phyloP scores from a whole-genome alignment of 2,888 invertebrate genomes.

The Charanyca ferruginea region DNA sequence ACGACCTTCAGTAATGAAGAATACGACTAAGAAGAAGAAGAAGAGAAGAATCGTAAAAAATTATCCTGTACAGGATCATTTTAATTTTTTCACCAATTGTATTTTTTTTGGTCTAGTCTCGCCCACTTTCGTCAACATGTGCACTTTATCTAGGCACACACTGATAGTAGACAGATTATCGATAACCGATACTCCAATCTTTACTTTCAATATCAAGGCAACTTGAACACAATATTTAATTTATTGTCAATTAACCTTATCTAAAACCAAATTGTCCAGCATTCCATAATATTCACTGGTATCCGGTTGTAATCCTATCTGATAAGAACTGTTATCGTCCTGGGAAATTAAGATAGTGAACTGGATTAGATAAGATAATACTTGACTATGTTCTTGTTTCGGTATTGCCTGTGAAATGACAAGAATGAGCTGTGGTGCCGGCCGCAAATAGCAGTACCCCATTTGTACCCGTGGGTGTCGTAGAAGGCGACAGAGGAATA shows the following conservation, averaged over 20 bases:
- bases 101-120: too few species aligned
- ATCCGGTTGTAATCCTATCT: constrained; percentile 38
- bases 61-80: too few species aligned
- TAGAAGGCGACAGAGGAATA: too few species aligned
- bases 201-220: constrained; percentile 51
- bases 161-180: not conserved
- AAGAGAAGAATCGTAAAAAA: too few species aligned
- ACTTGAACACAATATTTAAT: constrained; percentile 1
- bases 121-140: too few species aligned
- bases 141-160: too few species aligned
- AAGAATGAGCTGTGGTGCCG: too few species aligned
- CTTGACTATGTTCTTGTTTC: not conserved
- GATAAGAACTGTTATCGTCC: constrained; percentile 47
- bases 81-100: too few species aligned
- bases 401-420: not conserved
- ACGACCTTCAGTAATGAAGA: too few species aligned
- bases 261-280: constrained; percentile 14
- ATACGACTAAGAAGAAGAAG: too few species aligned
- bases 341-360: constrained; percentile 46
- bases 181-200: constrained; percentile 5
- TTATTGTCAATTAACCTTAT: constrained; percentile 43
- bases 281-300: constrained; percentile 21
- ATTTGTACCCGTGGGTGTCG: too few species aligned
- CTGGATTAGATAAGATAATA: constrained; percentile 51
- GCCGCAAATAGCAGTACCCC: too few species aligned